Percentiles rank a stretch among this genome's conserved stretches.
phyloP scores from a whole-genome alignment of 2,797 vertebrate genomes.

The Pempheris klunzingeri region DNA sequence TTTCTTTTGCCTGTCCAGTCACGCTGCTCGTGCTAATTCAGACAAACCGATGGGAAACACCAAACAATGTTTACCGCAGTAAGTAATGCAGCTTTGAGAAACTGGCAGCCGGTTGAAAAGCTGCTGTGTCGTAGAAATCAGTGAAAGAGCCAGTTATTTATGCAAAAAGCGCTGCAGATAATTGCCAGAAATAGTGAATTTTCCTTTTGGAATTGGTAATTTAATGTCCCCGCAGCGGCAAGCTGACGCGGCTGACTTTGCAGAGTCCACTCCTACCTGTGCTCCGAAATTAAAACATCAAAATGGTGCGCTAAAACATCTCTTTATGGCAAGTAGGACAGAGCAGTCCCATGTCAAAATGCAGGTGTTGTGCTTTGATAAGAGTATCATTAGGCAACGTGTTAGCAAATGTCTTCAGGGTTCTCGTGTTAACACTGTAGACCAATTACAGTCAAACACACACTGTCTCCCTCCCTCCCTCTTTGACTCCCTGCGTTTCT shows the following conservation, averaged over 20 bases:
- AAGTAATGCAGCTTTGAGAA: slow-evolving; percentile 33
- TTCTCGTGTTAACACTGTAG: slow-evolving; percentile 64
- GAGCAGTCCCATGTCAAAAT: slow-evolving; percentile 13
- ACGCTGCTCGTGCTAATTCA: slow-evolving; percentile 7
- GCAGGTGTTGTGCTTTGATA: slow-evolving; percentile 50
- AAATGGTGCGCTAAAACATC: slow-evolving; percentile 17
- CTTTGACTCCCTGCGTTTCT: slow-evolving; percentile 25
- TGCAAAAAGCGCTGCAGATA: neutral
- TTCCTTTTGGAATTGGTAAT: neutral
- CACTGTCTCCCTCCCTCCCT: slow-evolving; percentile 27
- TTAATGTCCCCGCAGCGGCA: neutral
- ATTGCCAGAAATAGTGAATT: neutral
- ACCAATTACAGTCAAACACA: slow-evolving; percentile 71
- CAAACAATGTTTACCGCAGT: slow-evolving; percentile 24
- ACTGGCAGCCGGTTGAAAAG: slow-evolving; percentile 6
- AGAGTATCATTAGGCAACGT: slow-evolving; percentile 57
- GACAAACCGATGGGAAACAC: slow-evolving; percentile 4
- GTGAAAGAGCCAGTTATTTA: neutral
- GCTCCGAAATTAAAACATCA: slow-evolving; percentile 31
- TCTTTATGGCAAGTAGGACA: slow-evolving; percentile 7
- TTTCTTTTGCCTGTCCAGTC: neutral
- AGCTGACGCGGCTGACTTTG: neutral
- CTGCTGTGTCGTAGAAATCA: neutral
- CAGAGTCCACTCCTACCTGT: neutral
- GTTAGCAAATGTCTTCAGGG: slow-evolving; percentile 67